These are phyloP conservation scores for Vanacampus margaritifer DNA, from an alignment of 2,113 vertebrate species.

Conservation along the genomic window DNA sequence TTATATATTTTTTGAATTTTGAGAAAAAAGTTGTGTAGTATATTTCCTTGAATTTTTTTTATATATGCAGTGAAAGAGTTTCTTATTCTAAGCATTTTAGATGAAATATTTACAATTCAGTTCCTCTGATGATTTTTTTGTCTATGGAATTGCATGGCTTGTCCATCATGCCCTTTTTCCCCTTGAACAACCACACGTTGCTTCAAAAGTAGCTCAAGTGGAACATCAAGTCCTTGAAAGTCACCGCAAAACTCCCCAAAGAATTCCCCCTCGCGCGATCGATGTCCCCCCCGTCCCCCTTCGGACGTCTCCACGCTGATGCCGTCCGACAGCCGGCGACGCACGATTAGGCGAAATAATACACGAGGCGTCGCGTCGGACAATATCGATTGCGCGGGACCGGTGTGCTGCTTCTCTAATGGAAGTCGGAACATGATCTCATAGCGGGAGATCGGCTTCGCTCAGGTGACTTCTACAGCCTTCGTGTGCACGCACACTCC, in stretches of 20 bases:
- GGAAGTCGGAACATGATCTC: conserved; percentile 2
- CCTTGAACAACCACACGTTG: neutral
- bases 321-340: conserved; percentile 1
- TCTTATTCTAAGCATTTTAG: neutral
- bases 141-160: neutral
- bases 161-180: neutral
- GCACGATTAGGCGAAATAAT: conserved; percentile 3
- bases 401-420: conserved; percentile 1
- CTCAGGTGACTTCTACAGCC: neutral
- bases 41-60: neutral
- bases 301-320: neutral
- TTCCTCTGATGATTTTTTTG: conserved; percentile 3
- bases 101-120: neutral
- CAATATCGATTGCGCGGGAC: neutral
- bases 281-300: neutral
- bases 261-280: neutral
- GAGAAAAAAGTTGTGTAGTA: too few species aligned
- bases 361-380: neutral
- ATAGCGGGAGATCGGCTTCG: neutral
- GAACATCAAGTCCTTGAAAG: conserved; percentile 1
- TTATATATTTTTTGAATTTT: too few species aligned
- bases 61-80: neutral
- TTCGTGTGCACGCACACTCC: neutral
- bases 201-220: neutral
- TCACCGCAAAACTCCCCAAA: neutral